These are phyloP conservation scores for Ectobius pallidus DNA, from an alignment of 2,888 invertebrate genomes.

Conservation along the genomic window DNA sequence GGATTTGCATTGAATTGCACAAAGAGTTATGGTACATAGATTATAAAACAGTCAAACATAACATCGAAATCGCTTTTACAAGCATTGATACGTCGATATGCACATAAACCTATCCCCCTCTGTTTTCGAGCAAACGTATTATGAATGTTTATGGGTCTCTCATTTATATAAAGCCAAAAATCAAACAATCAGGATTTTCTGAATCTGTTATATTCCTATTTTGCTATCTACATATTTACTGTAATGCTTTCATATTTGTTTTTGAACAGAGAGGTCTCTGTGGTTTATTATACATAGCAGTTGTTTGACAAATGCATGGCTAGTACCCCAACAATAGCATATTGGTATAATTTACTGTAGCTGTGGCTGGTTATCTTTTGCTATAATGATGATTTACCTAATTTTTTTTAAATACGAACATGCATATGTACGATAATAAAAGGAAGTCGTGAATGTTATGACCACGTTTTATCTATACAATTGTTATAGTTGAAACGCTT, in stretches of 20 bases:
- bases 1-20: background rate
- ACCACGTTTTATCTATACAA: too few species aligned
- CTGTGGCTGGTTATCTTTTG: too few species aligned
- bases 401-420: too few species aligned
- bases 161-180: conserved; percentile 9
- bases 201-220: conserved; percentile 5
- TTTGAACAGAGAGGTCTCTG: background rate
- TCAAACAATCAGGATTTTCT: background rate
- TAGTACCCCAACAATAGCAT: too few species aligned
- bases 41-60: background rate
- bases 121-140: background rate
- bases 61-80: background rate
- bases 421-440: too few species aligned
- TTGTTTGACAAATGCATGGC: too few species aligned
- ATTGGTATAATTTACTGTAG: too few species aligned
- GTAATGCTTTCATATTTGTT: background rate
- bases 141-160: conserved; percentile 7
- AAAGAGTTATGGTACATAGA: background rate
- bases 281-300: background rate
- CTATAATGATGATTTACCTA: too few species aligned
- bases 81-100: background rate
- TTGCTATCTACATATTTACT: conserved; percentile 5
- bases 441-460: too few species aligned
- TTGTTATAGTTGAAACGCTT: too few species aligned
- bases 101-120: background rate